Percentiles rank a stretch among this genome's conserved stretches.
Evolutionary conservation across 2,888 invertebrate species (phyloP).

Genomic region (Tetragonula carbonaria): DNA sequence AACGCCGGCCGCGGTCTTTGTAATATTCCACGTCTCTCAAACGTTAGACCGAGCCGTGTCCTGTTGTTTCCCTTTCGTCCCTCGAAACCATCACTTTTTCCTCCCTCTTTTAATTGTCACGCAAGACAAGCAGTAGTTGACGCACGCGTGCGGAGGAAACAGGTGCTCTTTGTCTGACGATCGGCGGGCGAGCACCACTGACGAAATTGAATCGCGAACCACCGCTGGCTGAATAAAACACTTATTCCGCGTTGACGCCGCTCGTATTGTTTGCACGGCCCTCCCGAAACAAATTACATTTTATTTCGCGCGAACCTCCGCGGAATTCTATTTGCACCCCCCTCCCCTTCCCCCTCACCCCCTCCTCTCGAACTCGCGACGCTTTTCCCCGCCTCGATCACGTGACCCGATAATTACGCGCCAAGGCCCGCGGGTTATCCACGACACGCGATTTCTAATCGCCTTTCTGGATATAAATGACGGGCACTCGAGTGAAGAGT

Average conservation of each 20-base stretch:
- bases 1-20: slow-evolving; percentile 13
- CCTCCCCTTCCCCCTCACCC: not conserved
- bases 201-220: slow-evolving; percentile 55
- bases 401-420: slow-evolving; percentile 4
- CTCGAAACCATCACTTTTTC: no score
- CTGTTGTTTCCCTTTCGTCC: not conserved
- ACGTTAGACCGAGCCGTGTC: not conserved
- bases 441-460: slow-evolving; percentile 15
- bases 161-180: slow-evolving; percentile 41
- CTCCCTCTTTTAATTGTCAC: slow-evolving; percentile 52
- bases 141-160: slow-evolving; percentile 24
- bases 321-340: not conserved
- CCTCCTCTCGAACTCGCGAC: not conserved
- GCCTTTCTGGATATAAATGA: not conserved
- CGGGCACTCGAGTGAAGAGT: not conserved
- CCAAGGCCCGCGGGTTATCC: not conserved
- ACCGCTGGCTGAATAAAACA: slow-evolving; percentile 16
- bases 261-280: slow-evolving; percentile 26
- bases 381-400: slow-evolving; percentile 29
- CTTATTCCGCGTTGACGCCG: slow-evolving; percentile 23
- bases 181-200: not conserved
- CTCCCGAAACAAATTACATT: slow-evolving; percentile 46
- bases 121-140: slow-evolving; percentile 39
- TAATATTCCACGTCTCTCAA: slow-evolving; percentile 20
- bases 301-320: slow-evolving; percentile 34